Evolutionary conservation across 2,797 vertebrate species (phyloP).

Genomic region (Lepilemur ruficaudatus): DNA sequence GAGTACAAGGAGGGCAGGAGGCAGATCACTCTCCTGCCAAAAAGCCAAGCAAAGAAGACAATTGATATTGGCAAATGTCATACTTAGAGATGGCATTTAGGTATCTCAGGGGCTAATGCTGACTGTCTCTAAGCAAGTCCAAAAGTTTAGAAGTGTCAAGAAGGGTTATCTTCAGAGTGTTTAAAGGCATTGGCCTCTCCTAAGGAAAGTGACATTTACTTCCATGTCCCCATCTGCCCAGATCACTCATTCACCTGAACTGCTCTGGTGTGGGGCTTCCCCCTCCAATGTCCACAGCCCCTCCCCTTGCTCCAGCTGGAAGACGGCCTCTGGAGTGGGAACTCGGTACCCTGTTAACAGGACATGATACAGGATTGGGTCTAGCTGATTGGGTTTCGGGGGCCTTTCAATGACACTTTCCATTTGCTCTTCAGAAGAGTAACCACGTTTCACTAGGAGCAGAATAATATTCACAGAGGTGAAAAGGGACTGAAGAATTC

Average conservation of each 20-base stretch:
- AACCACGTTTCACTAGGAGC: conserved; percentile 12
- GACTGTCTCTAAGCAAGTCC: not conserved
- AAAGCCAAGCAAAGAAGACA: not conserved
- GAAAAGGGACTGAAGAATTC: not conserved
- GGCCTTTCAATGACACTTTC: not conserved
- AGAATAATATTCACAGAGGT: not conserved
- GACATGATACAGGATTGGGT: not conserved
- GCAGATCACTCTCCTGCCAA: not conserved
- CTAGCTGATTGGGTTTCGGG: not conserved
- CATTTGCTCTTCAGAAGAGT: not conserved
- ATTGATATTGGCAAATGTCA: not conserved
- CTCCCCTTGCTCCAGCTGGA: conserved; percentile 56
- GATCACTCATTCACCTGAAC: conserved; percentile 42
- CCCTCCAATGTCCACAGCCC: conserved; percentile 1
- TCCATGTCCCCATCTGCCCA: not conserved
- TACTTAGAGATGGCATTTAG: not conserved
- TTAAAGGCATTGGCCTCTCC: not conserved
- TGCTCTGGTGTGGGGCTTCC: conserved; percentile 14
- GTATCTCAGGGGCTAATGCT: not conserved
- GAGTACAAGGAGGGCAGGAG: not conserved
- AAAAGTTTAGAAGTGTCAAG: not conserved
- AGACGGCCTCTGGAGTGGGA: conserved; percentile 57
- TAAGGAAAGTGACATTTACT: not conserved
- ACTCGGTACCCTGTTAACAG: conserved; percentile 48
- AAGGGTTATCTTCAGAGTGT: not conserved